phyloP scores from a whole-genome alignment of 2,113 vertebrate genomes.

The Neodontobutis hainanensis region DNA sequence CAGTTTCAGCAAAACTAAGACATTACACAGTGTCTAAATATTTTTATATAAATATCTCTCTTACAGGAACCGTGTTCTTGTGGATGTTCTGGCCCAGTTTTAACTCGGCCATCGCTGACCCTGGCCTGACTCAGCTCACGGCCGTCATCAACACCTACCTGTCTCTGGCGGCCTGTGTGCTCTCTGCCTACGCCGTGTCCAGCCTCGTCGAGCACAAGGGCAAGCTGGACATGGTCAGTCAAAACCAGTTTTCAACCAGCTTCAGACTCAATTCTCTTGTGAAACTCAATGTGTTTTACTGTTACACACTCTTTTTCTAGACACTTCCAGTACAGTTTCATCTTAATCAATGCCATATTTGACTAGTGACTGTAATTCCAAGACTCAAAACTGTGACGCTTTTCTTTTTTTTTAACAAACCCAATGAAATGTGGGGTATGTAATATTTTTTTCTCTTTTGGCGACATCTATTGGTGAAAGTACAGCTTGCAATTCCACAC shows the following conservation, averaged over 20 bases:
- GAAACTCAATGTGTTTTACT: background rate
- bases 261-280: background rate
- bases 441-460: no score
- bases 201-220: slow-evolving; percentile 86
- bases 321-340: no score
- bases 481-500: no score
- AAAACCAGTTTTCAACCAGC: background rate
- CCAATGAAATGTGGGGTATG: no score
- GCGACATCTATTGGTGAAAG: no score
- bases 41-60: background rate
- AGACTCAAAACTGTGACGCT: no score
- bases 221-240: slow-evolving; percentile 90
- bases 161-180: slow-evolving; percentile 86
- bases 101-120: slow-evolving; percentile 86
- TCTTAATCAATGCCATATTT: no score
- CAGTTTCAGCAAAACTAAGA: no score
- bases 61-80: slow-evolving; percentile 79
- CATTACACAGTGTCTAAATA: no score
- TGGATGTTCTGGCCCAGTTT: slow-evolving; percentile 99
- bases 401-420: no score
- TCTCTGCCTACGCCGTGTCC: slow-evolving; percentile 87
- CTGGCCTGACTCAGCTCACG: slow-evolving; percentile 24
- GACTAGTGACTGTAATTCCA: no score
- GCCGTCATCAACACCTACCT: slow-evolving; percentile 92
- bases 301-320: no score